phyloP scores from a whole-genome alignment of 2,113 vertebrate genomes.

The Neogale vison region DNA sequence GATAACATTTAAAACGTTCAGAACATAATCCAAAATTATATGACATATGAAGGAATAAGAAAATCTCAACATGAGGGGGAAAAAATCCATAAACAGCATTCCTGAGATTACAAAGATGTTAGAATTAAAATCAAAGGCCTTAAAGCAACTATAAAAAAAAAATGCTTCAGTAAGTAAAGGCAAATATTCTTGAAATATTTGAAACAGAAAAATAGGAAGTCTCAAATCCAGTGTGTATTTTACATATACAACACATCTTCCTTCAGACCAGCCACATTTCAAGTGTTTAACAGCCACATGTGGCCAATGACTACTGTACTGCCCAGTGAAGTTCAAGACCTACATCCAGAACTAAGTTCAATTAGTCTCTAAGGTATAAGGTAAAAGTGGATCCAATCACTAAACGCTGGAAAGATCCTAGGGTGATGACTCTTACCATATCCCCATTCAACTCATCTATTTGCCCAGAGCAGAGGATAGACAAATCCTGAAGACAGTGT shows the following conservation, averaged over 20 bases:
- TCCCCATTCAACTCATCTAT: not conserved
- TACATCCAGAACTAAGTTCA: not conserved
- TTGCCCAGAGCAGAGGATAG: not conserved
- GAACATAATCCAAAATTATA: not conserved
- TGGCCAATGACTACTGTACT: not conserved
- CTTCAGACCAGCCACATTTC: not conserved
- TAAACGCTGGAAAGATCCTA: not conserved
- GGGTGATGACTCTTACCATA: not conserved
- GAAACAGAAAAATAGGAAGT: not conserved
- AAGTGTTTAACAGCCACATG: not conserved
- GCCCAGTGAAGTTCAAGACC: not conserved
- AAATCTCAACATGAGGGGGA: not conserved
- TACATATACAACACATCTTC: not conserved
- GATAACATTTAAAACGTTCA: not conserved
- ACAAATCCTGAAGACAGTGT: not conserved
- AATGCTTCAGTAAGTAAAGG: slow-evolving; percentile 3
- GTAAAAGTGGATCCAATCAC: not conserved
- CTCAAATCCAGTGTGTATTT: not conserved
- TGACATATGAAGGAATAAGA: not conserved
- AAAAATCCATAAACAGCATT: not conserved
- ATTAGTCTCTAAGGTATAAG: not conserved
- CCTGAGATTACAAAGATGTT: not conserved
- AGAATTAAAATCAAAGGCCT: not conserved
- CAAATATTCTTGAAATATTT: not conserved
- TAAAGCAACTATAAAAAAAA: not conserved